Conservation (phyloP, 2,797 vertebrate species). For the Protosalanx chinensis region DNA sequence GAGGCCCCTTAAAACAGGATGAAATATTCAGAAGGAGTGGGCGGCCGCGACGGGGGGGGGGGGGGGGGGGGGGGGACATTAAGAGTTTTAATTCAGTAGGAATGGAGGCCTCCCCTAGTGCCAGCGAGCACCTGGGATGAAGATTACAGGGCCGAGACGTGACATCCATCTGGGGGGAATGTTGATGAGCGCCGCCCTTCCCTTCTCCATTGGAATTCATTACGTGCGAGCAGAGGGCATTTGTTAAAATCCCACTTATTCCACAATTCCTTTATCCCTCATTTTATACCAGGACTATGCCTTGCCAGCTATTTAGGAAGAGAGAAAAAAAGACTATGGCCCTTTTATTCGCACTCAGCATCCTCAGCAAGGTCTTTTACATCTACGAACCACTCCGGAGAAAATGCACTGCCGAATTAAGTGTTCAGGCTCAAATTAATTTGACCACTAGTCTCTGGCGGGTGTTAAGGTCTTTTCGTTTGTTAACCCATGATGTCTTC, state of each 20-base stretch:
- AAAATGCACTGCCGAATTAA: not conserved
- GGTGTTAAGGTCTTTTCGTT: not conserved
- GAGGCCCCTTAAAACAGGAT: constrained; percentile 19
- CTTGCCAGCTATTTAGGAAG: not conserved
- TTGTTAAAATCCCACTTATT: constrained; percentile 18
- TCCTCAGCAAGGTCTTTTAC: not conserved
- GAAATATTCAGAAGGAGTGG: constrained; percentile 24
- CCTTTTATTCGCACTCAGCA: not conserved
- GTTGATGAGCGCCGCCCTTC: constrained; percentile 23
- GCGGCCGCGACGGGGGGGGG: too few species aligned
- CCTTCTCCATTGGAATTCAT: constrained; percentile 28
- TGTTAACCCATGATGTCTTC: constrained; percentile 1
- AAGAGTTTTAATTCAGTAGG: constrained; percentile 28
- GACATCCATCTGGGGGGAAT: constrained; percentile 21
- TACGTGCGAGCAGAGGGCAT: constrained; percentile 19
- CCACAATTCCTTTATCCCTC: not conserved
- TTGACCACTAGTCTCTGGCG: not conserved
- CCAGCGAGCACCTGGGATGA: constrained; percentile 21
- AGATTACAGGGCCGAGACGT: constrained; percentile 24
- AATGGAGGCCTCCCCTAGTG: constrained; percentile 19
- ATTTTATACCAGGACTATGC: not conserved
- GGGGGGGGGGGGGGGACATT: constrained; percentile 24
- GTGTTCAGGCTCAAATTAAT: not conserved
- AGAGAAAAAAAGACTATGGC: not conserved
- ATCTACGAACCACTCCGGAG: not conserved